These are phyloP conservation scores for Tupaia chinensis DNA, from an alignment of 2,113 vertebrate genomes.

Conservation along the genomic window DNA sequence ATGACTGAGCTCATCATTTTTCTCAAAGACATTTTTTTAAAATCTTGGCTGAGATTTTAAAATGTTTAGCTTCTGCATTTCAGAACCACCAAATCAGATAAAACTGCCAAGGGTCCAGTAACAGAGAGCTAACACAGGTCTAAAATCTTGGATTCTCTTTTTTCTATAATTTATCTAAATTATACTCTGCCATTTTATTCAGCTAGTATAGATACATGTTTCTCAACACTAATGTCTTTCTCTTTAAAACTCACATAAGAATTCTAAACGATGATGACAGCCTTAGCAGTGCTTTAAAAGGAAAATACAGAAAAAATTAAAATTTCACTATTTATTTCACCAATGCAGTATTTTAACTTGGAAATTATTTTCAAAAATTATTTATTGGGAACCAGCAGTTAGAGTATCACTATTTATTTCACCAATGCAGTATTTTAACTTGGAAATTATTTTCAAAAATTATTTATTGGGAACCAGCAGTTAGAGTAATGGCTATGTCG, in stretches of 20 bases:
- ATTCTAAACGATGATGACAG: neutral
- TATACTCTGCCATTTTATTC: neutral
- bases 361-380: neutral
- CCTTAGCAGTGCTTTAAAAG: neutral
- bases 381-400: no score
- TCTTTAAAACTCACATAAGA: neutral
- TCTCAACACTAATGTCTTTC: neutral
- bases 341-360: neutral
- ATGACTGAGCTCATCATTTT: no score
- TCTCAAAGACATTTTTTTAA: no score
- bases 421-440: neutral
- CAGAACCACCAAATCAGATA: neutral
- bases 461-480: no score
- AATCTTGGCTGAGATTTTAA: neutral
- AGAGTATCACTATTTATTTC: conserved; percentile 32
- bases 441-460: neutral
- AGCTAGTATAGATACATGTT: neutral
- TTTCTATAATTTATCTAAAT: neutral
- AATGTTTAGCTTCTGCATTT: conserved; percentile 18
- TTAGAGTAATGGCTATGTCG: no score
- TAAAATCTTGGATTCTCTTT: neutral
- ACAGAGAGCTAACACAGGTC: neutral
- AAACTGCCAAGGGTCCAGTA: neutral
- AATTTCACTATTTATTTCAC: neutral
- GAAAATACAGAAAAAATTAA: neutral